phyloP scores from a whole-genome alignment of 2,888 invertebrate genomes.

The Sisyra nigra region DNA sequence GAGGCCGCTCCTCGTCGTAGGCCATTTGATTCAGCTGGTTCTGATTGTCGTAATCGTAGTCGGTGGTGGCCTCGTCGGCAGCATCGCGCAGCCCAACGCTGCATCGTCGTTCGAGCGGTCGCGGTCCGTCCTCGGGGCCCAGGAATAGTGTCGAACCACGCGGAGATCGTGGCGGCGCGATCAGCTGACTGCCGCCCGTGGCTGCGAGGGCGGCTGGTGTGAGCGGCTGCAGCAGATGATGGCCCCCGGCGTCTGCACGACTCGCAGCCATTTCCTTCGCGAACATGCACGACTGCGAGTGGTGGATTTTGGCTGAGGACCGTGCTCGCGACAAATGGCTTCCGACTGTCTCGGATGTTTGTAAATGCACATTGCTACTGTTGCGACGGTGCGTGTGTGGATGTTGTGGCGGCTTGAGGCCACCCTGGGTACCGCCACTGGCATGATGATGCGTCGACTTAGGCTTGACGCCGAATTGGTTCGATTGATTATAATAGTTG shows the following conservation, averaged over 20 bases:
- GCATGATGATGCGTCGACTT: slow-evolving; percentile 31
- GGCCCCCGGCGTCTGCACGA: background rate
- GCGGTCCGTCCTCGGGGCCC: slow-evolving; percentile 16
- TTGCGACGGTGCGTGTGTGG: slow-evolving; percentile 21
- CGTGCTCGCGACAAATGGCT: slow-evolving; percentile 4
- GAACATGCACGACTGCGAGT: slow-evolving; percentile 9
- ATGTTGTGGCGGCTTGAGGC: slow-evolving; percentile 30
- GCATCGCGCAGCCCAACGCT: slow-evolving; percentile 32
- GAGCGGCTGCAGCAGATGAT: background rate
- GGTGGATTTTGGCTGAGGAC: slow-evolving; percentile 7
- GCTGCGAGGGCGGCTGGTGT: slow-evolving; percentile 15
- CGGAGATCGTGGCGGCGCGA: slow-evolving; percentile 17
- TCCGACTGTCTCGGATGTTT: slow-evolving; percentile 1
- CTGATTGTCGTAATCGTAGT: slow-evolving; percentile 19
- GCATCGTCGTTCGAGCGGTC: slow-evolving; percentile 26
- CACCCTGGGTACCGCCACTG: slow-evolving; percentile 34
- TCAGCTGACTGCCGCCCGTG: slow-evolving; percentile 10
- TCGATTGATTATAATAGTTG: slow-evolving; percentile 26
- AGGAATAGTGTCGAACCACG: slow-evolving; percentile 16
- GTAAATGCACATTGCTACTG: slow-evolving; percentile 6
- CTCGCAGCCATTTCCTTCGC: background rate
- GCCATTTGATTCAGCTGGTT: slow-evolving; percentile 23
- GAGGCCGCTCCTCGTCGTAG: slow-evolving; percentile 26
- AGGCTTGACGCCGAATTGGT: slow-evolving; percentile 17
- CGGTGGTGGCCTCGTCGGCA: slow-evolving; percentile 18